Evolutionary conservation across 2,113 vertebrate species (phyloP), one percentile per base, ranked within the genome.

Genomic region (Cephalopterus ornatus): DNA sequence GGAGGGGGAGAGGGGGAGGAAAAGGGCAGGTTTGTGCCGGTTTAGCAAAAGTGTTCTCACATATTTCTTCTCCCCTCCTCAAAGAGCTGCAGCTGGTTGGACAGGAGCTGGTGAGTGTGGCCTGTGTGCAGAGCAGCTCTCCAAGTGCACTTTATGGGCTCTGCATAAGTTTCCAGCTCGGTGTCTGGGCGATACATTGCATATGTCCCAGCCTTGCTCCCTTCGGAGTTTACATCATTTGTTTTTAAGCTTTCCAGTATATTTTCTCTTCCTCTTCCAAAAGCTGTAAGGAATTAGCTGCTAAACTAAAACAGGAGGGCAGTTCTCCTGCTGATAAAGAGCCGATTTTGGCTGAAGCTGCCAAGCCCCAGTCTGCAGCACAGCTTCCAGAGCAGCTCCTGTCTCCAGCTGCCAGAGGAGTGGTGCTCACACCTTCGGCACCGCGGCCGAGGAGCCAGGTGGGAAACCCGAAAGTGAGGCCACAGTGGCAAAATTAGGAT

Each of bases 201-300:
- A 95, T 93, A 91, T 24, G 93, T 95, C 96, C 92, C 97, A 95
- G 1, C 91, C 95, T 78, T 11, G 20, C 79, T 98, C 97, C 97
- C 97, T 84, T 78, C 7, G 97, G 97, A 96, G 92, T 96, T 98
- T 97, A 91, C 98, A 95, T 98, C 97, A 98, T 97, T 98, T 98
- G 97, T 98, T 98, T 98, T 98, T 89, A 95, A 96, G 89, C 86
- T 97, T 66, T 94, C 94, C 16, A 27, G 39, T 93, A 92, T 97
- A 95, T 95, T 97, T 46, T 96, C 96, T 91, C 89, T 92, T 93
- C 86, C 95, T 71, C 44, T 95, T 96, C 95, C 95, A 92, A 97
- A 96, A 90, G 72, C 97, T 96, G 96, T 95, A 91, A 86, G 89
- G 78, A 90, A 95, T 95, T 96, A 97, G 91, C 95, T 96, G 96